A percentile compares a stretch with the other conserved stretches of the same genome.
Conservation (phyloP, 2,113 vertebrate genomes). For the Pollachius pollachius region DNA sequence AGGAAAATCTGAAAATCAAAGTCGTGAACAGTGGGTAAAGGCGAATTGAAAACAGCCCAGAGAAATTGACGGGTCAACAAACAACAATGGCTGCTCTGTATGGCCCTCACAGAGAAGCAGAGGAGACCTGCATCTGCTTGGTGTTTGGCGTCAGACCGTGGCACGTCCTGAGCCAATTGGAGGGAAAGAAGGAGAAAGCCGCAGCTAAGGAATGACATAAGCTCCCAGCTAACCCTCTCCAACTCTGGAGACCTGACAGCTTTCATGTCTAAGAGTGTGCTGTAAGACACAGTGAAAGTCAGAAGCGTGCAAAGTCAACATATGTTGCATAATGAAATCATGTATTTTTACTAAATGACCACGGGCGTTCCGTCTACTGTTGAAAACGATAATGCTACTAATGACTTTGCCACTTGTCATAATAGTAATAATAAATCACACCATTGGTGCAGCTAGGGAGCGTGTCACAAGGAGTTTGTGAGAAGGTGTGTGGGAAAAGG, state of each 20-base stretch:
- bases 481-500: too few relatives aligned
- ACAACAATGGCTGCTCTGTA: constrained; percentile 9
- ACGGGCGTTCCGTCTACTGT: too few relatives aligned
- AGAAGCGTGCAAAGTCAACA: too few relatives aligned
- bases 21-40: not conserved
- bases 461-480: too few relatives aligned
- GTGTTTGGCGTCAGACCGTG: constrained; percentile 49
- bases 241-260: not conserved
- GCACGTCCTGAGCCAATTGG: constrained; percentile 37
- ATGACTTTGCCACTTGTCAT: too few relatives aligned
- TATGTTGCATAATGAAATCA: too few relatives aligned
- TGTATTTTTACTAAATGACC: too few relatives aligned
- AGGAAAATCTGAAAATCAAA: constrained; percentile 24
- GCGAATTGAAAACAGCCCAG: constrained; percentile 49
- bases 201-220: constrained; percentile 28
- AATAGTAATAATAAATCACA: too few relatives aligned
- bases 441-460: too few relatives aligned
- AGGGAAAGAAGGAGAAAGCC: constrained; percentile 29
- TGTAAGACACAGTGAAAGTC: constrained; percentile 10
- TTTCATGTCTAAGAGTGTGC: not conserved
- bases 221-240: constrained; percentile 10
- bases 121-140: constrained; percentile 53
- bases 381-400: too few relatives aligned
- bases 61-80: constrained; percentile 28
- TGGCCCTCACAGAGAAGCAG: constrained; percentile 39